Conservation (phyloP, 2,888 invertebrate genomes). For the Troglohyphantes excavatus region DNA sequence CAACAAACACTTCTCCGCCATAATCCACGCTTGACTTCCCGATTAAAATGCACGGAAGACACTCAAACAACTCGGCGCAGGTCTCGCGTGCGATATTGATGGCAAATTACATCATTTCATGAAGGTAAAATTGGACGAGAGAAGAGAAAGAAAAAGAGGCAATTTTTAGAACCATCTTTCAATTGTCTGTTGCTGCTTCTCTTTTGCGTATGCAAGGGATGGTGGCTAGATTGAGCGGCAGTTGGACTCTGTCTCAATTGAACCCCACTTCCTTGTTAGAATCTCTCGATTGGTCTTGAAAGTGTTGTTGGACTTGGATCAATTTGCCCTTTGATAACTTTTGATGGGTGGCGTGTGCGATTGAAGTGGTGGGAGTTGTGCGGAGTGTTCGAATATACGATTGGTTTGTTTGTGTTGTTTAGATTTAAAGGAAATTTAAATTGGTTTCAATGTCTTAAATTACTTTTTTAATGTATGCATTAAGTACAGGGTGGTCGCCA, state of each 20-base stretch:
- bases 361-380: not conserved
- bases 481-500: too few species aligned
- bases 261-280: not conserved
- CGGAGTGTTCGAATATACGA: too few species aligned
- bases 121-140: not conserved
- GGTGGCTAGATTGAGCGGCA: not conserved
- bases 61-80: not conserved
- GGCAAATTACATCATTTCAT: not conserved
- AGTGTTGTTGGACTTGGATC: not conserved
- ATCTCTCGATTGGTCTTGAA: not conserved
- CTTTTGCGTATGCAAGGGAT: not conserved
- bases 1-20: not conserved
- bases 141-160: not conserved
- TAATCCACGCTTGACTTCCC: conserved; percentile 29
- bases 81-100: not conserved
- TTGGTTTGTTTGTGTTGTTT: not conserved
- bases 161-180: not conserved
- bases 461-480: too few species aligned
- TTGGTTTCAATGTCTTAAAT: too few species aligned
- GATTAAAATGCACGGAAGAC: conserved; percentile 1
- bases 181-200: not conserved
- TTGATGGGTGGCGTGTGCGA: not conserved
- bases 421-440: not conserved
- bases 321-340: not conserved
- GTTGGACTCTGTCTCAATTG: not conserved